These are phyloP conservation scores for Pseudocheirus occidentalis DNA, from an alignment of 2,797 vertebrate genomes.

Conservation along the genomic window DNA sequence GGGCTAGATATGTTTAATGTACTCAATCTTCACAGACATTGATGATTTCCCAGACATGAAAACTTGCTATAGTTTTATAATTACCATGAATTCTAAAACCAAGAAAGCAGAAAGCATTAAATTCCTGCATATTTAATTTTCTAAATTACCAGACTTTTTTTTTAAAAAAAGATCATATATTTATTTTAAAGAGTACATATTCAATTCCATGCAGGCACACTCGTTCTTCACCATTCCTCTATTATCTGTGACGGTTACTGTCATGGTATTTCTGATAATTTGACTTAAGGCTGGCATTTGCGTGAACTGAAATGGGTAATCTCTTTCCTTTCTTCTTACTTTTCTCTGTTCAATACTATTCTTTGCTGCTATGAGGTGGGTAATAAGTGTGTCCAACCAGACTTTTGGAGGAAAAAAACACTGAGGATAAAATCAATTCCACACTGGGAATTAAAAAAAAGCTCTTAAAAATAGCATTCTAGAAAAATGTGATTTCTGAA, in stretches of 20 bases:
- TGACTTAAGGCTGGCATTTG: background rate
- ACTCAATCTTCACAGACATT: background rate
- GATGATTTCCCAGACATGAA: background rate
- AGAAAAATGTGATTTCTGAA: background rate
- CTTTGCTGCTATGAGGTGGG: background rate
- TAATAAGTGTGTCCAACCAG: background rate
- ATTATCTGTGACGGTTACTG: background rate
- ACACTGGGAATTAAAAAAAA: background rate
- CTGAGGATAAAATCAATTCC: background rate
- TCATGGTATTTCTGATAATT: background rate
- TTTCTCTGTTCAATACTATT: background rate
- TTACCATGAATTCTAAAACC: background rate
- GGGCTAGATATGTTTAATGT: background rate
- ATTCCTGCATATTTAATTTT: background rate
- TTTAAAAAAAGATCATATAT: background rate
- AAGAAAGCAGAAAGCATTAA: background rate
- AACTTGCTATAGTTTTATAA: background rate
- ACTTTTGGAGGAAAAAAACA: background rate
- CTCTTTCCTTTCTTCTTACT: constrained; percentile 11
- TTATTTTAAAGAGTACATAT: background rate
- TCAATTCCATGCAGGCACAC: background rate
- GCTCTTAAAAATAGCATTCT: background rate
- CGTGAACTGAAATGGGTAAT: background rate
- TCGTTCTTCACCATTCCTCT: background rate
- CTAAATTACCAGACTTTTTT: background rate